A percentile compares a stretch with the other conserved stretches of the same genome.
Conservation (phyloP, 1,140 invertebrate species). For the Aphaenogaster ashmeadi region DNA sequence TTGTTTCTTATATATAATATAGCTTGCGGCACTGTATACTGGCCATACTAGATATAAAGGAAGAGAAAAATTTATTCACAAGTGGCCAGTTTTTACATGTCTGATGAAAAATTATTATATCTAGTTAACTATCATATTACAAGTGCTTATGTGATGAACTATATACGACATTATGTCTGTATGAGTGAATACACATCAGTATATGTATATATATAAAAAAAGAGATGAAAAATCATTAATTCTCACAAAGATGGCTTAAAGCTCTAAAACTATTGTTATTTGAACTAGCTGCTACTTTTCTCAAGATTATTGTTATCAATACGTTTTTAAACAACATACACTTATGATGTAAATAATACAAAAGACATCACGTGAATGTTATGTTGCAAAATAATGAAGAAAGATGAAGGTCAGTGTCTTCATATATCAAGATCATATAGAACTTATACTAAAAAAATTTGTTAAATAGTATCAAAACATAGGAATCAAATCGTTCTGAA, state of each 20-base stretch:
- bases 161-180: constrained; percentile 44
- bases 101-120: constrained; percentile 22
- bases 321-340: constrained; percentile 45
- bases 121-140: constrained; percentile 16
- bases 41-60: constrained; percentile 60
- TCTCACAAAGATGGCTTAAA: constrained; percentile 36
- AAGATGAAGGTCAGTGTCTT: constrained; percentile 41
- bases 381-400: constrained; percentile 56
- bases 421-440: constrained; percentile 36
- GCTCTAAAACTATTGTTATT: constrained; percentile 38
- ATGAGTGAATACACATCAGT: constrained; percentile 14
- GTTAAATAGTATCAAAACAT: constrained; percentile 47
- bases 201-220: constrained; percentile 31
- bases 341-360: constrained; percentile 68
- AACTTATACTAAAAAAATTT: constrained; percentile 51
- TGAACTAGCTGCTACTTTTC: constrained; percentile 35
- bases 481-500: constrained; percentile 76
- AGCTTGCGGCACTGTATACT: constrained; percentile 76
- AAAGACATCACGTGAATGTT: constrained; percentile 18
- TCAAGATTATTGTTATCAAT: constrained; percentile 8
- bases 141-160: constrained; percentile 47
- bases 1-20: constrained; percentile 46
- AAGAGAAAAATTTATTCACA: constrained; percentile 50
- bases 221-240: neutral
- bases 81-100: constrained; percentile 57